Percentiles rank a stretch among this genome's conserved stretches.
phyloP scores from a whole-genome alignment of 2,113 vertebrate species.

The Epinephelus cyanopodus region DNA sequence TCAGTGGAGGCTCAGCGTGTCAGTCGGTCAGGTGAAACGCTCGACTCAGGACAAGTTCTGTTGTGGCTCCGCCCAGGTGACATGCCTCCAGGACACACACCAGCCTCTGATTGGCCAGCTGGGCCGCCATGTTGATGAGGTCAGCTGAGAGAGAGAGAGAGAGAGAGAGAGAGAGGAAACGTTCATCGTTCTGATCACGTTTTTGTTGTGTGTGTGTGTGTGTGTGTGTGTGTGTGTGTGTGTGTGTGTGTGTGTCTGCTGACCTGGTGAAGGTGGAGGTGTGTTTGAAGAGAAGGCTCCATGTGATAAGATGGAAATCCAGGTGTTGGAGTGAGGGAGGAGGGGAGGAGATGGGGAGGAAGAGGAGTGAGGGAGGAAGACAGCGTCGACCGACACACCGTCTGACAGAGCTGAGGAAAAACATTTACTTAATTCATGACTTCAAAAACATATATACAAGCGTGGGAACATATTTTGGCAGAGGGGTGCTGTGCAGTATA shows the following conservation, averaged over 20 bases:
- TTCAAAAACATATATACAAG: too few species aligned
- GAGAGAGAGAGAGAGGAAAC: not conserved
- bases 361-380: slow-evolving; percentile 77
- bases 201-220: not conserved
- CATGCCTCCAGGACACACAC: slow-evolving; percentile 84
- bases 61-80: slow-evolving; percentile 75
- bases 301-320: slow-evolving; percentile 80
- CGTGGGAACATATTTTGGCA: too few species aligned
- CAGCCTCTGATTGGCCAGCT: slow-evolving; percentile 81
- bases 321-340: slow-evolving; percentile 78
- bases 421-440: too few species aligned
- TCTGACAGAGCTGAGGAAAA: slow-evolving; percentile 76
- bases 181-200: too few species aligned
- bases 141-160: slow-evolving; percentile 64
- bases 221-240: slow-evolving; percentile 22
- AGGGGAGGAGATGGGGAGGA: slow-evolving; percentile 30
- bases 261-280: slow-evolving; percentile 79
- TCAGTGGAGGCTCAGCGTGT: not conserved
- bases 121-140: slow-evolving; percentile 74
- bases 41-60: slow-evolving; percentile 79
- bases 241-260: slow-evolving; percentile 12
- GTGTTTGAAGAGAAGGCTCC: slow-evolving; percentile 80
- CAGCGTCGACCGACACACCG: slow-evolving; percentile 57
- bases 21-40: slow-evolving; percentile 72
- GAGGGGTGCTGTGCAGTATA: too few species aligned